Conservation (phyloP, 2,113 vertebrate species). For the Genyomyrus donnyi region DNA sequence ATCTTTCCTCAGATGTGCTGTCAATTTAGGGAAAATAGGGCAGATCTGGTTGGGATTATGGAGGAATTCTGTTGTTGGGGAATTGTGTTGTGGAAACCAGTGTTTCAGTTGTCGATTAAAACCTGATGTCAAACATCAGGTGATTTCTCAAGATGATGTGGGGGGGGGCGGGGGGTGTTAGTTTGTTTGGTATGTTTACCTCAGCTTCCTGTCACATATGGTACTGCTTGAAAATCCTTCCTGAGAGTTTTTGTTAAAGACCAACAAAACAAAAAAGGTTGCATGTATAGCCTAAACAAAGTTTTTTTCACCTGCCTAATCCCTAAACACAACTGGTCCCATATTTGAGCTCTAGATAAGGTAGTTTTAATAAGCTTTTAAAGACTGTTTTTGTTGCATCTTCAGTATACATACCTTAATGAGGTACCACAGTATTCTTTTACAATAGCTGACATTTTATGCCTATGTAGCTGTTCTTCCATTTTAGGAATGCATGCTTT, state of each 20-base stretch:
- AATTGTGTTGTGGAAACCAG: conserved; percentile 31
- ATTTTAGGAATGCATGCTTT: neutral
- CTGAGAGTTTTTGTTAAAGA: neutral
- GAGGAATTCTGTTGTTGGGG: conserved; percentile 37
- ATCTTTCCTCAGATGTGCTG: conserved; percentile 17
- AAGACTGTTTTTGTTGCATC: neutral
- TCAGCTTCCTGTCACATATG: neutral
- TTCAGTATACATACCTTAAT: neutral
- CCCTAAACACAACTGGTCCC: neutral
- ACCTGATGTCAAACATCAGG: conserved; percentile 28
- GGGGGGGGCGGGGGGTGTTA: neutral
- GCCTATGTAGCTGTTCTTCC: neutral
- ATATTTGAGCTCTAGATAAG: neutral
- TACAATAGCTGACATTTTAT: neutral
- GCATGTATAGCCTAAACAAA: neutral
- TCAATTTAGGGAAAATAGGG: conserved; percentile 23
- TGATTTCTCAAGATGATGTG: conserved; percentile 8
- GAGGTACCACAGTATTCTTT: neutral
- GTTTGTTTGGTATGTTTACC: neutral
- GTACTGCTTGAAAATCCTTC: neutral
- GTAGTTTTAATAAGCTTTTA: neutral
- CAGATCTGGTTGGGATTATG: conserved; percentile 37
- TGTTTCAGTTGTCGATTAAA: conserved; percentile 34
- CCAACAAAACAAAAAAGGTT: neutral
- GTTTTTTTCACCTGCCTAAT: neutral